These are phyloP conservation scores for Scolanthus callimorphus DNA, from an alignment of 92 coral and sea anemone genomes.

Conservation along the genomic window DNA sequence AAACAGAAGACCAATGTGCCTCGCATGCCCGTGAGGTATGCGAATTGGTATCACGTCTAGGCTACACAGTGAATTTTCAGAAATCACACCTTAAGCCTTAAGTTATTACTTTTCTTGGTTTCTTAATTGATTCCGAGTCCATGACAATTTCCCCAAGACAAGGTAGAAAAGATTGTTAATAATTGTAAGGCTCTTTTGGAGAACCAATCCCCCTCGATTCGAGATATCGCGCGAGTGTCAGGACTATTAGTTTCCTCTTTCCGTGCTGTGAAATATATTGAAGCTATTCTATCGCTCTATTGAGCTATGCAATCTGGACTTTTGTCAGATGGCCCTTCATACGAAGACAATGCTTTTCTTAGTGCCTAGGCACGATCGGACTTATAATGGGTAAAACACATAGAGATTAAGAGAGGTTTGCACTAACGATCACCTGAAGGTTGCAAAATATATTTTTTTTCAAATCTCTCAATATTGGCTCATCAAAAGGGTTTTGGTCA, in stretches of 20 bases:
- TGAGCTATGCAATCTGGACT: constrained; percentile 39
- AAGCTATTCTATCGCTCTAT: constrained; percentile 32
- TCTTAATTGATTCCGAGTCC: constrained; percentile 22
- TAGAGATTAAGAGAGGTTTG: too few relatives aligned
- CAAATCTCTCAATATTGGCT: too few relatives aligned
- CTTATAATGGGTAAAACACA: too few relatives aligned
- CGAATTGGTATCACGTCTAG: constrained; percentile 8
- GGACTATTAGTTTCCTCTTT: constrained; percentile 43
- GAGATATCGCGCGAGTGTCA: constrained; percentile 47
- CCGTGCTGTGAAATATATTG: constrained; percentile 33
- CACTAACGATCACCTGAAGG: too few relatives aligned
- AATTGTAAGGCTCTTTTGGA: neutral
- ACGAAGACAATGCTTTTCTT: too few relatives aligned
- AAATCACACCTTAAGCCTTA: constrained; percentile 35
- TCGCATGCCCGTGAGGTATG: constrained; percentile 6
- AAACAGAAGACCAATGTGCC: constrained; percentile 12
- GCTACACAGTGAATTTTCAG: constrained; percentile 14
- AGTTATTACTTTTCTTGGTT: constrained; percentile 29
- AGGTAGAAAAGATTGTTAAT: constrained; percentile 16
- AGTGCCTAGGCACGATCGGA: too few relatives aligned
- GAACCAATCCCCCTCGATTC: constrained; percentile 9
- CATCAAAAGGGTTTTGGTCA: too few relatives aligned
- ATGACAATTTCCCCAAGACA: constrained; percentile 43
- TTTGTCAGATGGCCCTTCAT: too few relatives aligned
- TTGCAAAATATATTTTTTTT: too few relatives aligned